Evolutionary conservation across 2,797 vertebrate genomes (phyloP).

Genomic region (Mormyrops attenuatus): DNA sequence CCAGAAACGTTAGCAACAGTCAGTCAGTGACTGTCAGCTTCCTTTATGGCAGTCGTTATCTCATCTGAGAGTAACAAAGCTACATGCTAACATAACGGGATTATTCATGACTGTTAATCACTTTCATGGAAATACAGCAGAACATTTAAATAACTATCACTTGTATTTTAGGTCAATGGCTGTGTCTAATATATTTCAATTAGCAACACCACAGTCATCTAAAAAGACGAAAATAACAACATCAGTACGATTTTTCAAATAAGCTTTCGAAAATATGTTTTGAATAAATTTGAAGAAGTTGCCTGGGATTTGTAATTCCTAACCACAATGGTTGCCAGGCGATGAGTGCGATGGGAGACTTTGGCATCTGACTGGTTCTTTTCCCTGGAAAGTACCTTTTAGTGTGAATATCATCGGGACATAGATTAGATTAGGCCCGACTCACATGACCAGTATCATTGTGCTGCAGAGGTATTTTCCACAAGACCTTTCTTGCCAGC

Average conservation of each 20-base stretch:
- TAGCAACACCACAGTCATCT: not conserved
- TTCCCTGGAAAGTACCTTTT: constrained; percentile 10
- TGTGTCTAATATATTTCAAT: constrained; percentile 13
- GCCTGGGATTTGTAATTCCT: not conserved
- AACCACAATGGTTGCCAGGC: not conserved
- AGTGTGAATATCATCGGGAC: constrained; percentile 7
- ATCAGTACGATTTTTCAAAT: not conserved
- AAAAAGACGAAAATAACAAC: not conserved
- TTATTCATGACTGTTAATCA: constrained; percentile 20
- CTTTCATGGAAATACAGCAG: not conserved
- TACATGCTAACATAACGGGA: constrained; percentile 12
- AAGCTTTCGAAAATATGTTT: not conserved
- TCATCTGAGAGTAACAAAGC: constrained; percentile 19
- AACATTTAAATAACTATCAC: constrained; percentile 22
- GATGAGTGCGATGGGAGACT: not conserved
- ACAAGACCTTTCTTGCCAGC: not conserved
- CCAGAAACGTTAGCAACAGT: constrained; percentile 1
- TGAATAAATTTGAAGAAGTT: not conserved
- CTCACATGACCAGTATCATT: not conserved
- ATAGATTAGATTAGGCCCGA: not conserved
- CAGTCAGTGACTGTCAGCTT: not conserved
- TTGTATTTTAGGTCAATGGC: not conserved
- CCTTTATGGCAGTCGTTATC: constrained; percentile 16
- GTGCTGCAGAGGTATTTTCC: not conserved
- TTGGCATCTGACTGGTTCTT: constrained; percentile 4